Percentiles rank a stretch among this genome's conserved stretches.
Conservation (phyloP, 2,113 vertebrate species). For the Stigmatopora nigra region DNA sequence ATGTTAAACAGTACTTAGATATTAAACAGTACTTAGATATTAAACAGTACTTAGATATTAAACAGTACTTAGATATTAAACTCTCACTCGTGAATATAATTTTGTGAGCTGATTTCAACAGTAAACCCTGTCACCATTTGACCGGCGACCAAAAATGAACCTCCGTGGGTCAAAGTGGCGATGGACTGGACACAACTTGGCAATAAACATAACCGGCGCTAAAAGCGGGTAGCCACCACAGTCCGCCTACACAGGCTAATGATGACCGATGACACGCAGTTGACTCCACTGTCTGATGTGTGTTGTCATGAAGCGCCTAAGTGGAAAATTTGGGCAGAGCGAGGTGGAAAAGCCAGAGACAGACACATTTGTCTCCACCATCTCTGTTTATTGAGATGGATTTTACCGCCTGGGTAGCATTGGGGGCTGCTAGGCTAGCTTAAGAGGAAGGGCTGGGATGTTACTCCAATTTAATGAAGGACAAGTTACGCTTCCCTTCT, state of each 20-base stretch:
- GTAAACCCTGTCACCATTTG: too few relatives aligned
- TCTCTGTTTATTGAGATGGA: conserved; percentile 28
- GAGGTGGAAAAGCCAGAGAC: conserved; percentile 28
- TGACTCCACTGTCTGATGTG: conserved; percentile 53
- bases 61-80: too few relatives aligned
- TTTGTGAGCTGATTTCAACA: too few relatives aligned
- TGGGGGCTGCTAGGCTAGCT: conserved; percentile 30
- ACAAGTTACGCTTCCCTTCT: conserved; percentile 53
- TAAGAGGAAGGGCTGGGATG: conserved; percentile 48
- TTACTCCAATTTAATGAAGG: conserved; percentile 60
- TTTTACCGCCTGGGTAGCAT: conserved; percentile 19
- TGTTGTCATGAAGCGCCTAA: conserved; percentile 49
- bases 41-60: too few relatives aligned
- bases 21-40: too few relatives aligned
- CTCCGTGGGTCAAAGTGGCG: neutral
- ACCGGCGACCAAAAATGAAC: neutral
- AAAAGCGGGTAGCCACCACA: conserved; percentile 10
- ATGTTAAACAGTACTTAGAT: too few relatives aligned
- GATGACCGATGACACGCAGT: conserved; percentile 59
- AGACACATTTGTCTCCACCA: conserved; percentile 48
- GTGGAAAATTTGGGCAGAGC: conserved; percentile 47
- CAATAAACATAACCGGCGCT: conserved; percentile 2
- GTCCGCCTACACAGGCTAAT: conserved; percentile 43
- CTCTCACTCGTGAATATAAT: too few relatives aligned
- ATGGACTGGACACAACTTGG: too few relatives aligned